phyloP scores from a whole-genome alignment of 2,797 vertebrate genomes.

The Eidolon dupreanum region DNA sequence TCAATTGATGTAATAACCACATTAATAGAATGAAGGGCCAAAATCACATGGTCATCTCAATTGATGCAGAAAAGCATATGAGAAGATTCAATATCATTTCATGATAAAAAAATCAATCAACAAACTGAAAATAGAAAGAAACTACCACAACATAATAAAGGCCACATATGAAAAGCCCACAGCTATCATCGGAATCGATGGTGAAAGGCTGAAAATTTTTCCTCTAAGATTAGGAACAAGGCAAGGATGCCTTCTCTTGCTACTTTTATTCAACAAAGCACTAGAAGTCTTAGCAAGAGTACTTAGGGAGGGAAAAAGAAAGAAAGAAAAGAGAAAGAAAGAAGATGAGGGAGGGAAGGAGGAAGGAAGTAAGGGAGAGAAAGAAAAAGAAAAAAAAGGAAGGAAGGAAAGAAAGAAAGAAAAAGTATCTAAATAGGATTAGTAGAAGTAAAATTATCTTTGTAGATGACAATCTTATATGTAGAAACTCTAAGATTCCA shows the following conservation, averaged over 20 bases:
- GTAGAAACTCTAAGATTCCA: neutral
- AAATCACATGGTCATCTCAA: neutral
- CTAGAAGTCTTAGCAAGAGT: neutral
- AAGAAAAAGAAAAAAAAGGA: too few species aligned
- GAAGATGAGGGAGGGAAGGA: too few species aligned
- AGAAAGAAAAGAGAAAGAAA: neutral
- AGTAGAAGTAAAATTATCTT: neutral
- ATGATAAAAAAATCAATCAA: neutral
- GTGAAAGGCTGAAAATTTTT: too few species aligned
- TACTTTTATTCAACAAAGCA: neutral
- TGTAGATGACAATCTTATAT: neutral
- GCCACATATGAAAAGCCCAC: too few species aligned
- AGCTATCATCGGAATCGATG: too few species aligned
- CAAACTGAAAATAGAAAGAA: neutral
- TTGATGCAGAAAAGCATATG: neutral
- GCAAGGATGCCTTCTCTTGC: neutral
- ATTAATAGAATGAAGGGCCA: neutral
- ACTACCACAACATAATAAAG: neutral
- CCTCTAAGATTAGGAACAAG: too few species aligned
- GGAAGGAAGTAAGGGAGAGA: too few species aligned
- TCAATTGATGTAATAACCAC: neutral
- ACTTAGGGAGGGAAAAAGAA: neutral
- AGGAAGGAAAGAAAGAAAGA: too few species aligned
- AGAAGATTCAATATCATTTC: neutral
- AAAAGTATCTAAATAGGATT: neutral